Evolutionary conservation across 2,888 invertebrate species (phyloP).

Genomic region (Zaprionus obscuricornis): DNA sequence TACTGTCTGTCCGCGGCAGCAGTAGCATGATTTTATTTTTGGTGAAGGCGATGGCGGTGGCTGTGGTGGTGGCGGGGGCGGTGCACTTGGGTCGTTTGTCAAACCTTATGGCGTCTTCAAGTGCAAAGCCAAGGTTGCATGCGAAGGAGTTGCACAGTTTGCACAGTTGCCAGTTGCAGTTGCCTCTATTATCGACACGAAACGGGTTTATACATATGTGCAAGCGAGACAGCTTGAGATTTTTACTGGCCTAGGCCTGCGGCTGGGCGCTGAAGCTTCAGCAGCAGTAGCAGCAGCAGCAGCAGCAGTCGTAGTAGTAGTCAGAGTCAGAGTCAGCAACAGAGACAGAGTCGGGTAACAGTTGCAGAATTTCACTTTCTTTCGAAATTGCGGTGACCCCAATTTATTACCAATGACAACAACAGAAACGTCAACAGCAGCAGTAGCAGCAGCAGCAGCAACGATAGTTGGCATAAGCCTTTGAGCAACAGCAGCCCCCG

Average conservation of each 20-base stretch:
- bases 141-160: conserved; percentile 25
- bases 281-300: no score
- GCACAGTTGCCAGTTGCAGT: conserved; percentile 5
- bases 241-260: no score
- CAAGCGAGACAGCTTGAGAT: conserved; percentile 1
- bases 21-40: no score
- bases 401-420: conserved; percentile 57
- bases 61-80: neutral
- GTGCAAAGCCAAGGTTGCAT: conserved; percentile 73
- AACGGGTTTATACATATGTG: conserved; percentile 50
- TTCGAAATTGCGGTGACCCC: conserved; percentile 78
- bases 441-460: conserved; percentile 10
- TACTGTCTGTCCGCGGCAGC: conserved; percentile 21
- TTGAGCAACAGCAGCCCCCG: conserved; percentile 45
- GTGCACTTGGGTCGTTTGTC: conserved; percentile 59
- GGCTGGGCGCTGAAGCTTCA: no score
- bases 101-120: conserved; percentile 68
- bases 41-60: no score
- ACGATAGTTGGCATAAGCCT: conserved; percentile 25
- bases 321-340: conserved; percentile 1
- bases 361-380: conserved; percentile 79
- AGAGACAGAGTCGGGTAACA: conserved; percentile 35
- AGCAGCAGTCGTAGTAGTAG: no score
- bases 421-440: conserved; percentile 29
- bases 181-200: conserved; percentile 68